A percentile compares a stretch with the other conserved stretches of the same genome.
These are phyloP conservation scores for Caenorhabditis afra DNA, from an alignment of 2,888 invertebrate species.

Conservation along the genomic window DNA sequence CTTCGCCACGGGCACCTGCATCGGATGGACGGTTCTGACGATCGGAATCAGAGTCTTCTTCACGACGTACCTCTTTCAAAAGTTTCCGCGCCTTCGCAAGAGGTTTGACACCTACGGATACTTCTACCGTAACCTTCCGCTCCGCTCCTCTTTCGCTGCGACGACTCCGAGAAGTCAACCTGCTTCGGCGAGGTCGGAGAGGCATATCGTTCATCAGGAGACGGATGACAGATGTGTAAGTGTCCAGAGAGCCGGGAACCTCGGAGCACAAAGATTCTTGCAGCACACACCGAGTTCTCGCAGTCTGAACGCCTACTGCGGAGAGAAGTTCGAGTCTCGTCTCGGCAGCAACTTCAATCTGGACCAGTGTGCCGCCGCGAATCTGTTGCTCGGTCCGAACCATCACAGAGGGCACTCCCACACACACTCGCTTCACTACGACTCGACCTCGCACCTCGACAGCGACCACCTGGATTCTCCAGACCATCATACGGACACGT, in stretches of 20 bases:
- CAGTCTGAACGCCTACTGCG: constrained; percentile 32
- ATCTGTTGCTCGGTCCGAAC: constrained; percentile 46
- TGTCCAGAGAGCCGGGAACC: not conserved
- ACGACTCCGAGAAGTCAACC: constrained; percentile 39
- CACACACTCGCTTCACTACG: constrained; percentile 13
- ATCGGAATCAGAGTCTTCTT: constrained; percentile 82
- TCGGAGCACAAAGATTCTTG: not conserved
- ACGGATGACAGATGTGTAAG: constrained; percentile 52
- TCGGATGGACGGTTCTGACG: constrained; percentile 77
- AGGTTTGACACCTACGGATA: constrained; percentile 79
- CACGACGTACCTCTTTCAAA: constrained; percentile 82
- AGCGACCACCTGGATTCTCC: constrained; percentile 26
- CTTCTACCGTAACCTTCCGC: constrained; percentile 68
- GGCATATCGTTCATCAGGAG: constrained; percentile 14
- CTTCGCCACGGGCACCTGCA: constrained; percentile 78
- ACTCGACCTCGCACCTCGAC: constrained; percentile 36
- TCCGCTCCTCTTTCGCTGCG: constrained; percentile 14
- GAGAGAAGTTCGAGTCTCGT: constrained; percentile 63
- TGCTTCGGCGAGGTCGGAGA: constrained; percentile 16
- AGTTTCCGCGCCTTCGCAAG: constrained; percentile 82
- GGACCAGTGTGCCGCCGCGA: constrained; percentile 56
- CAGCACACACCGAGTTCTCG: constrained; percentile 42
- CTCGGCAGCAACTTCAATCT: constrained; percentile 67
- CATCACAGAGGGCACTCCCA: constrained; percentile 10
- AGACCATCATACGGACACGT: not conserved